Conservation (phyloP, 53 echinoderm and acorn worm genomes). For the Astropecten irregularis region DNA sequence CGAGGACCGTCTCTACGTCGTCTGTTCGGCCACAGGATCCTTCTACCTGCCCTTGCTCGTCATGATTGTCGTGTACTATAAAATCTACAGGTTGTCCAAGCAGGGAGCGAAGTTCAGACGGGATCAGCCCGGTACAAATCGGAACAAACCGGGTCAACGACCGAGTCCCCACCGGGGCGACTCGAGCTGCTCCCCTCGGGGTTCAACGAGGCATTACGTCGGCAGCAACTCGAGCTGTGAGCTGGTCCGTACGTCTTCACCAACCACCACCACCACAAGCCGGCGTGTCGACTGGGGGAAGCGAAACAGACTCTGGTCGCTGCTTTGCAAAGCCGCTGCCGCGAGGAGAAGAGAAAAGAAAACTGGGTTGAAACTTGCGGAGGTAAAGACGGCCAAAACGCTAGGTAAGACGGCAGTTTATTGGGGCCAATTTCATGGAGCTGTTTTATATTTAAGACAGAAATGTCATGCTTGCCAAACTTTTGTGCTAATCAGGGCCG, state of each 20-base stretch:
- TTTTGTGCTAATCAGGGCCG: too few species aligned
- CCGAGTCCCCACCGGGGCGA: not conserved
- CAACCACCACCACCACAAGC: not conserved
- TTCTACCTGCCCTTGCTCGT: slow-evolving; percentile 83
- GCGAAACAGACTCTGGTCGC: slow-evolving; percentile 3
- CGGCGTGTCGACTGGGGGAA: not conserved
- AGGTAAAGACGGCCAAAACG: slow-evolving; percentile 83
- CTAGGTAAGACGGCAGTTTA: slow-evolving; percentile 85
- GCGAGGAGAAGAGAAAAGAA: slow-evolving; percentile 16
- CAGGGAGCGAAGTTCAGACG: slow-evolving; percentile 66
- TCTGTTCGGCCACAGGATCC: slow-evolving; percentile 76
- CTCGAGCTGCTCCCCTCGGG: too few species aligned
- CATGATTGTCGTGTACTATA: slow-evolving; percentile 66
- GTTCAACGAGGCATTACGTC: not conserved
- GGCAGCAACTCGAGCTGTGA: not conserved
- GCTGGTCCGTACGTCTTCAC: not conserved
- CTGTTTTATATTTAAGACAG: too few species aligned
- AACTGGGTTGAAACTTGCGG: slow-evolving; percentile 5
- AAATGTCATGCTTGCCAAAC: too few species aligned
- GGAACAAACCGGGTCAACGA: not conserved
- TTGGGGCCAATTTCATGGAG: too few species aligned
- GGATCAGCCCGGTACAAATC: slow-evolving; percentile 15
- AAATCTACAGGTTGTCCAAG: slow-evolving; percentile 71
- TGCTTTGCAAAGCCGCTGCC: not conserved
- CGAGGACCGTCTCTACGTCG: slow-evolving; percentile 66